Percentiles rank a stretch among this genome's conserved stretches.
These are phyloP conservation scores for Sussaba pulchella DNA, from an alignment of 2,888 invertebrate genomes.

Conservation along the genomic window DNA sequence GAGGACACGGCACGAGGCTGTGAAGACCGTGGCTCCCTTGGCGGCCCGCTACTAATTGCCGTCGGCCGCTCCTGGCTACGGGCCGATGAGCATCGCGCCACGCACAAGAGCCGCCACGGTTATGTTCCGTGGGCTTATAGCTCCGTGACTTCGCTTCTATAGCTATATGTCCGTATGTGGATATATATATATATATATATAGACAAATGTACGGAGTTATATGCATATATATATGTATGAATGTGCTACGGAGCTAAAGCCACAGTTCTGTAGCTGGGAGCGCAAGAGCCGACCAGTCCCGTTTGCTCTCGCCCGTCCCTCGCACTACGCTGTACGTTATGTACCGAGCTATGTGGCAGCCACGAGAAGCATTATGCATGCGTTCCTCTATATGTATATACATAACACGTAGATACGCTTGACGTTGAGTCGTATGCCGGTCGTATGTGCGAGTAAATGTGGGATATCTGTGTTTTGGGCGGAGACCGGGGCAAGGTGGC, in stretches of 20 bases:
- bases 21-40: conserved; percentile 76
- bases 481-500: background rate
- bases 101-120: conserved; percentile 77
- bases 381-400: conserved; percentile 5
- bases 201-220: background rate
- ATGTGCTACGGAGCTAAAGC: conserved; percentile 11
- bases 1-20: conserved; percentile 67
- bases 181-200: conserved; percentile 2
- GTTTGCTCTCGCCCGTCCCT: background rate
- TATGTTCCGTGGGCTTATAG: conserved; percentile 76
- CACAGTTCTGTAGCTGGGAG: conserved; percentile 31
- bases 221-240: background rate
- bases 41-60: conserved; percentile 83
- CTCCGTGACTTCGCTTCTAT: conserved; percentile 67
- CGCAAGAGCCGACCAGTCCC: conserved; percentile 15
- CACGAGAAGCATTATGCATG: conserved; percentile 2
- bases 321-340: conserved; percentile 23
- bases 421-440: background rate
- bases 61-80: conserved; percentile 83
- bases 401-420: background rate
- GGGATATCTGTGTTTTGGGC: background rate
- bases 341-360: conserved; percentile 14
- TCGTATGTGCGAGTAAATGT: background rate
- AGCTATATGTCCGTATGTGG: conserved; percentile 7
- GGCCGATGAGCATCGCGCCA: conserved; percentile 81